Base-by-base conservation (phyloP, 2,113 vertebrate genomes). In the Cottus gobio region DNA sequence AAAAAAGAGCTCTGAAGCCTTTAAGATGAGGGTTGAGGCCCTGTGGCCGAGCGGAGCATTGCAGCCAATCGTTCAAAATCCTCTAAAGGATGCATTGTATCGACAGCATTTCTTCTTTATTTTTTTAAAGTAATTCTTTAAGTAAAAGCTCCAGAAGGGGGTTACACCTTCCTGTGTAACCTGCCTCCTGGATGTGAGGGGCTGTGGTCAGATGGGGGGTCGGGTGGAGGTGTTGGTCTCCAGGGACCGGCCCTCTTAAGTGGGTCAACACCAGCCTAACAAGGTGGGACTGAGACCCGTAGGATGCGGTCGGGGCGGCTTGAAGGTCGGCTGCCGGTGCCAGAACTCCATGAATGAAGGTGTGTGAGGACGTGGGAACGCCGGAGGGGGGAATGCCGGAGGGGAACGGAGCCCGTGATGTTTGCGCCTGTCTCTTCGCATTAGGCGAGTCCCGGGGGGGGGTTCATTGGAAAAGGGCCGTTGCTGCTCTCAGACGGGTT, bases 251-350 rank as follows among this genome's bases (percentile, higher is more conserved):
- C 71, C 73, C 39, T 50, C 66, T 90, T 90, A 89, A 92, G 91
- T 90, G 79, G 88, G 90, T 87, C 92, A 93, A 93, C 92, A 93
- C 80, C 80, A 76, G 26, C 73, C 79, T 90, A 91, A 93, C 79
- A 88, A 91, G 89, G 89, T 89, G 85, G 65, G 85, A 92, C 84
- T 84, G 72, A 85, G 81, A 80, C 36, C 71, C 73, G 44, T 75
- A 37, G 89, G 90, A 92, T 89, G 92, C 77, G 91, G 90, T 90
- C 83, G 64, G 60, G 70, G 34, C 0, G 0, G 83, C 72, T 82
- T 89, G 44, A 79, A 60, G 87, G 77, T 87, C 75, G 26, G 56
- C 44, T 2, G 61, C 56, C 22, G 64, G 71, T 70, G 85, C 79
- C 71, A 61, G 67, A 71, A 68, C 56, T 34, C n/a, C 46, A 62